phyloP scores from a whole-genome alignment of 2,888 invertebrate genomes.

The Amphipoea oculea region DNA sequence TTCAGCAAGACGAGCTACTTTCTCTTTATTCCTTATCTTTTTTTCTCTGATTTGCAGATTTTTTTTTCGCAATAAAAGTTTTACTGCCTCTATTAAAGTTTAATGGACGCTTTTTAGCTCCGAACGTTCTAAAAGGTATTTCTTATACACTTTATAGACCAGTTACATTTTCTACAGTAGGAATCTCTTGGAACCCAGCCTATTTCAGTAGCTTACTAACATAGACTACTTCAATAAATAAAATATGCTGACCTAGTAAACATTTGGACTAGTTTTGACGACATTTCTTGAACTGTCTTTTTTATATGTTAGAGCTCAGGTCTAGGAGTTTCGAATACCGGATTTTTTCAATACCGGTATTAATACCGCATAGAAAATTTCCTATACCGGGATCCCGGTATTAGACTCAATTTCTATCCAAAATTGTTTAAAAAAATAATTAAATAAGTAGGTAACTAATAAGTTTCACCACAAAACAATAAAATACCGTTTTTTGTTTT shows the following conservation, averaged over 20 bases:
- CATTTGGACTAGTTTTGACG: constrained; percentile 35
- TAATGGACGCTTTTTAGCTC: constrained; percentile 27
- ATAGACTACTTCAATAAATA: constrained; percentile 12
- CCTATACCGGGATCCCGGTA: no score
- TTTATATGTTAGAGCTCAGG: constrained; percentile 1
- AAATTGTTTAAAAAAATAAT: no score
- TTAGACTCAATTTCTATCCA: no score
- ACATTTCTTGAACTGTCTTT: constrained; percentile 30
- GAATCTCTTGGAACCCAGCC: constrained; percentile 8
- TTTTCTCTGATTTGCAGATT: constrained; percentile 8
- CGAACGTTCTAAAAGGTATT: constrained; percentile 30
- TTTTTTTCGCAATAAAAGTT: constrained; percentile 28
- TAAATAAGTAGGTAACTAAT: no score
- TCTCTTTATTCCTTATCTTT: constrained; percentile 4
- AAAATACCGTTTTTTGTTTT: no score
- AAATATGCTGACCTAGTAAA: constrained; percentile 40
- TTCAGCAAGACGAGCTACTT: not conserved
- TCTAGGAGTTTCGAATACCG: not conserved
- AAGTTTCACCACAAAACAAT: no score
- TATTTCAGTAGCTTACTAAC: not conserved
- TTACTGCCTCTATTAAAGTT: constrained; percentile 22
- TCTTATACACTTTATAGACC: not conserved
- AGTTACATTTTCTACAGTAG: constrained; percentile 4
- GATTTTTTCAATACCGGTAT: not conserved
- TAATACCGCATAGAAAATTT: not conserved